phyloP scores from a whole-genome alignment of 23 tunicate species.

The Diplosoma virens region DNA sequence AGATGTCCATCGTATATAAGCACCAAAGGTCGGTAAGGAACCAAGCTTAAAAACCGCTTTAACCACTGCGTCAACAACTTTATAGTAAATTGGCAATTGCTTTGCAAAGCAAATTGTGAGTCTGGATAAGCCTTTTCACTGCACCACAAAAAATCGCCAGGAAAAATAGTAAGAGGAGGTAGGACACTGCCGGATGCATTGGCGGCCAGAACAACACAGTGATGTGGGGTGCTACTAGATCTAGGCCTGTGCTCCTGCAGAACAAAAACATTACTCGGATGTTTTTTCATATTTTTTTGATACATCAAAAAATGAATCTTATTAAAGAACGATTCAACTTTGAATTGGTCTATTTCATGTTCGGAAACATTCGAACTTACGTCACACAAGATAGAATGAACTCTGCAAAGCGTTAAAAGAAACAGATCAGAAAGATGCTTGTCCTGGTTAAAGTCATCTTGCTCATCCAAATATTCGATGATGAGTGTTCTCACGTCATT shows the following conservation, averaged over 20 bases:
- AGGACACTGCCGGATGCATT: constrained; percentile 41
- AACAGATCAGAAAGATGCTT: background rate
- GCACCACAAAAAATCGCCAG: constrained; percentile 23
- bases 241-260: constrained; percentile 32
- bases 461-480: background rate
- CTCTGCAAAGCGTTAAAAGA: background rate
- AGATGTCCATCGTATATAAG: constrained; percentile 38
- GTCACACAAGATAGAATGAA: background rate
- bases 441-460: background rate
- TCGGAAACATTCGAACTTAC: background rate
- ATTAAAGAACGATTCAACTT: constrained; percentile 13
- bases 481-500: background rate
- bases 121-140: constrained; percentile 13
- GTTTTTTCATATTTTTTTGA: background rate
- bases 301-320: constrained; percentile 13
- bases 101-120: constrained; percentile 31
- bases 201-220: constrained; percentile 20
- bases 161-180: constrained; percentile 34
- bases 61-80: constrained; percentile 23
- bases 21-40: constrained; percentile 5
- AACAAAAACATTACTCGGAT: constrained; percentile 29
- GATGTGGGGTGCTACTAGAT: background rate
- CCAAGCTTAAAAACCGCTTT: background rate
- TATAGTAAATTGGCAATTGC: background rate
- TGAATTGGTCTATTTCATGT: constrained; percentile 1